Evolutionary conservation across 2,797 vertebrate species (phyloP).

Genomic region (Esox masquinongy): DNA sequence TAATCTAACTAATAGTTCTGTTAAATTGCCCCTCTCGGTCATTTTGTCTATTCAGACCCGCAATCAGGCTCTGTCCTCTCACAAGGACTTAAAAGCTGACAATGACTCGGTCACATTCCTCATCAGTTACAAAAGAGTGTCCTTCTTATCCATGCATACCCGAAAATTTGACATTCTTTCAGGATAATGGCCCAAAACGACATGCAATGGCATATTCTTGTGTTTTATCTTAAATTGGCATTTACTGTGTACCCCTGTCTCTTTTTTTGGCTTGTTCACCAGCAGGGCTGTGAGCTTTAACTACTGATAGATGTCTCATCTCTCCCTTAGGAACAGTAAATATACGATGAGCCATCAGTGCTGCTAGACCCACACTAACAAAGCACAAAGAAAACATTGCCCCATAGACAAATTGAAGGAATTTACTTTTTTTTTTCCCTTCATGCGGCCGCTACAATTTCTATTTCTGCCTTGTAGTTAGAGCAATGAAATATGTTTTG

Average conservation of each 20-base stretch:
- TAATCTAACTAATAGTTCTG: background rate
- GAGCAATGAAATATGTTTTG: background rate
- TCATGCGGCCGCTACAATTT: background rate
- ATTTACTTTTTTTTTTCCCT: background rate
- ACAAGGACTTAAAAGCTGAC: slow-evolving; percentile 6
- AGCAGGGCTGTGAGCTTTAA: background rate
- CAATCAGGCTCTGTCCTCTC: background rate
- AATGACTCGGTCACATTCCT: slow-evolving; percentile 10
- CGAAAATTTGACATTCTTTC: background rate
- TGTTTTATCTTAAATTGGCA: background rate
- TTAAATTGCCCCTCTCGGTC: background rate
- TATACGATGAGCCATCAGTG: background rate
- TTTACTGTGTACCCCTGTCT: background rate
- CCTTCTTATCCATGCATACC: background rate
- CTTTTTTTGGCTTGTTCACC: background rate
- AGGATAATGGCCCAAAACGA: background rate
- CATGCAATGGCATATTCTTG: background rate
- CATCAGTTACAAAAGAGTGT: slow-evolving; percentile 7
- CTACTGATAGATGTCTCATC: background rate
- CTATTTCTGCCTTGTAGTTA: background rate
- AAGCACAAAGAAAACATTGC: background rate
- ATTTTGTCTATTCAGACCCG: background rate
- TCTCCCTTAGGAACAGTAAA: background rate
- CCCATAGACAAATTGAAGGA: background rate
- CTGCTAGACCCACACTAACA: background rate